Conservation (phyloP, 2,113 vertebrate species). For the Gopherus flavomarginatus region DNA sequence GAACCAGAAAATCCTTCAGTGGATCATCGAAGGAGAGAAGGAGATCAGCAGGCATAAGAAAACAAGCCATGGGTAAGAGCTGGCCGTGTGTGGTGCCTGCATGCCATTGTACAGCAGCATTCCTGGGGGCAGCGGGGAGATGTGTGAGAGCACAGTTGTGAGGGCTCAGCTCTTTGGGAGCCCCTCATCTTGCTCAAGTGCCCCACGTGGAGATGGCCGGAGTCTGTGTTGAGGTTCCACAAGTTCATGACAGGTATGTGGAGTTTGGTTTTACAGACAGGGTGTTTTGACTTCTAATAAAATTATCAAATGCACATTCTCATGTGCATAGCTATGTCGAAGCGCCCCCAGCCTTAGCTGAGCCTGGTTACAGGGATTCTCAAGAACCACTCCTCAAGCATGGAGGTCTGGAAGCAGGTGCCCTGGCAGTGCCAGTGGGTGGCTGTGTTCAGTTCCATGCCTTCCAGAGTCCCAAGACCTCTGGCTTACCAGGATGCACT, state of each 20-base stretch:
- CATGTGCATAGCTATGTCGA: background rate
- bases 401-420: background rate
- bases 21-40: slow-evolving; percentile 97
- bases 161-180: background rate
- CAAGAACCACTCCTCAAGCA: background rate
- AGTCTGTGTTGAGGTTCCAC: background rate
- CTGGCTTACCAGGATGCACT: background rate
- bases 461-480: background rate
- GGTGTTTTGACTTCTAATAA: background rate
- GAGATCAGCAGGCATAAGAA: slow-evolving; percentile 90
- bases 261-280: background rate
- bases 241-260: background rate
- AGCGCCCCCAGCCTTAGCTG: background rate
- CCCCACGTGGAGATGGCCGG: background rate
- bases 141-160: background rate
- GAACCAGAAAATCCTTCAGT: slow-evolving; percentile 96
- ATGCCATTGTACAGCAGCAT: background rate
- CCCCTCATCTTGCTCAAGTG: accelerated
- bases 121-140: background rate
- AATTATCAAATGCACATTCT: background rate
- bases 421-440: background rate
- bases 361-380: background rate
- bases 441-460: background rate
- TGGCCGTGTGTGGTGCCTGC: background rate
- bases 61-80: slow-evolving; percentile 87